A percentile compares a stretch with the other conserved stretches of the same genome.
phyloP scores from a whole-genome alignment of 2,113 vertebrate genomes.

The Alosa alosa region DNA sequence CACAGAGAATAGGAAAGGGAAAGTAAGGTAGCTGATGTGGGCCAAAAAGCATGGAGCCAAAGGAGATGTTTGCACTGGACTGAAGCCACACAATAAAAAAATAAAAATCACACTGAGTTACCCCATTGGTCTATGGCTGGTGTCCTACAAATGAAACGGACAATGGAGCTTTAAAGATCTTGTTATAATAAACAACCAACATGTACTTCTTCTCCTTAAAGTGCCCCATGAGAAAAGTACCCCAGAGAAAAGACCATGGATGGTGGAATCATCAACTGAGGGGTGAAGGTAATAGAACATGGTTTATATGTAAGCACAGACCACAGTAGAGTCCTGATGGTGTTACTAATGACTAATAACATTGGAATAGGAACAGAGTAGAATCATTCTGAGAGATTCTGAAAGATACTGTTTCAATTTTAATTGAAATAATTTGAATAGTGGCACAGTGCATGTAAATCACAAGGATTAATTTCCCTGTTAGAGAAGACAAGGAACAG shows the following conservation, averaged over 20 bases:
- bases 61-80: neutral
- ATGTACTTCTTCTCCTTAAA: neutral
- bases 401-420: too few relatives aligned
- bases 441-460: neutral
- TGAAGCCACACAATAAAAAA: neutral
- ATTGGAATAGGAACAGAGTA: neutral
- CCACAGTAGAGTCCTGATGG: neutral
- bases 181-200: neutral
- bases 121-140: neutral
- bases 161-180: neutral
- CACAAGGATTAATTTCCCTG: neutral
- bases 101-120: neutral
- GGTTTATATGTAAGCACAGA: too few relatives aligned
- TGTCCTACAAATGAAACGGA: neutral
- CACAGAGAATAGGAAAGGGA: neutral
- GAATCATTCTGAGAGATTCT: too few relatives aligned
- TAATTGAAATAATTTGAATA: neutral
- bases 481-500: neutral
- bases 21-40: constrained; percentile 2
- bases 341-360: neutral
- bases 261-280: neutral
- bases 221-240: neutral
- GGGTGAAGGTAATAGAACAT: neutral
- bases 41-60: neutral
- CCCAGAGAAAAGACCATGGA: neutral